Conservation (phyloP, 2,113 vertebrate genomes). For the Petrocephalus zakoni region DNA sequence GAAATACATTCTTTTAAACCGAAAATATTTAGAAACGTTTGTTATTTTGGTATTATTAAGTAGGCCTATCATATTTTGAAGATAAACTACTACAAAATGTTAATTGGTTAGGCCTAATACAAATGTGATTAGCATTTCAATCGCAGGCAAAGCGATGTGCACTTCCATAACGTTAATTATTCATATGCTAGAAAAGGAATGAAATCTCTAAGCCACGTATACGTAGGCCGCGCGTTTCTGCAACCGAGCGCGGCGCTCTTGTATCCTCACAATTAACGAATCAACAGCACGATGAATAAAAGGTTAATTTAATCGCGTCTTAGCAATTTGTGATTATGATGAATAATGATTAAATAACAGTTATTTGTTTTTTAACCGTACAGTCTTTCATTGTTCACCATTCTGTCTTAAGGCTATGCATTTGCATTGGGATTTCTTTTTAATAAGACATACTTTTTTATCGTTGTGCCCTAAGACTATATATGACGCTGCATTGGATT, state of each 20-base stretch:
- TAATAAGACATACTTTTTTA: neutral
- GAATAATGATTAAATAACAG: neutral
- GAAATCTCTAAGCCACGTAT: neutral
- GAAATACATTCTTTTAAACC: neutral
- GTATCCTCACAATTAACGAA: neutral
- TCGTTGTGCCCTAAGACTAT: neutral
- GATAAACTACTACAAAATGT: neutral
- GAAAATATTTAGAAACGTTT: neutral
- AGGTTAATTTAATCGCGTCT: neutral
- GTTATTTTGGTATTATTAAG: neutral
- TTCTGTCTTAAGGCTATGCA: neutral
- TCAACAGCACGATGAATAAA: neutral
- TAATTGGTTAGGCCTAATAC: neutral
- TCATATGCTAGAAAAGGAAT: slow-evolving; percentile 6
- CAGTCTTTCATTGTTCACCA: neutral
- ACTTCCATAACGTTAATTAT: neutral
- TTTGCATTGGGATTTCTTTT: neutral
- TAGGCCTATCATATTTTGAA: neutral
- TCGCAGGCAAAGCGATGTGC: neutral
- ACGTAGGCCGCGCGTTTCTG: neutral
- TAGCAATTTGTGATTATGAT: neutral
- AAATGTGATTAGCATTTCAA: neutral
- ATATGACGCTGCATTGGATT: neutral
- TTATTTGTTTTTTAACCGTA: neutral
- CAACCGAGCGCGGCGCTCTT: neutral